These are phyloP conservation scores for Dreissena polymorpha DNA, from an alignment of 1,140 invertebrate genomes.

Conservation along the genomic window DNA sequence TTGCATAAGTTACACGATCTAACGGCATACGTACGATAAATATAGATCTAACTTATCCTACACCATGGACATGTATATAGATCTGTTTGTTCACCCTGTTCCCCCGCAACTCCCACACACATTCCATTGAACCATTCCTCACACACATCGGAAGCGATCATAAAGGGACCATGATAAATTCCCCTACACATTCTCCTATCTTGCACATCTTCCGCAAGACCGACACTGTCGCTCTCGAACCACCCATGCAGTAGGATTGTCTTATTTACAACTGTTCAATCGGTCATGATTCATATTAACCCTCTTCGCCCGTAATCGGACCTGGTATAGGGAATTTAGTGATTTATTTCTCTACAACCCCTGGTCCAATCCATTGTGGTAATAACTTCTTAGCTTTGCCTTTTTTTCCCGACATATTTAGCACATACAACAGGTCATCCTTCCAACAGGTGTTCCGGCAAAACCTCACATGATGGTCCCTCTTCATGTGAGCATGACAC, in stretches of 20 bases:
- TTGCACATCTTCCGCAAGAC: neutral
- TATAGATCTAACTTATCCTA: no score
- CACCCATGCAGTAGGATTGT: neutral
- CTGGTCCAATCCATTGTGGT: slow-evolving; percentile 36
- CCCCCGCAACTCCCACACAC: slow-evolving; percentile 14
- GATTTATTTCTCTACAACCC: neutral
- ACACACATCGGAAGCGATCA: slow-evolving; percentile 18
- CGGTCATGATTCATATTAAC: slow-evolving; percentile 18
- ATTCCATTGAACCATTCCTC: slow-evolving; percentile 31
- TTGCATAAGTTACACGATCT: no score
- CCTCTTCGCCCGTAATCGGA: neutral
- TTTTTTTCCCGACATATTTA: no score
- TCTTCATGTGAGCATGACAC: neutral
- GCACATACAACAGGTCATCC: slow-evolving; percentile 25
- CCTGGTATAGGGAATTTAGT: slow-evolving; percentile 13
- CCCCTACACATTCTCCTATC: neutral
- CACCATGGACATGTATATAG: slow-evolving; percentile 6
- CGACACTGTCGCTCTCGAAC: neutral
- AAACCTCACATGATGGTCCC: slow-evolving; percentile 18
- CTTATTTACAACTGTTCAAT: slow-evolving; percentile 15
- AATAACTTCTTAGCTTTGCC: slow-evolving; percentile 27
- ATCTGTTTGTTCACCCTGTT: neutral
- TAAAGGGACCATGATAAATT: slow-evolving; percentile 10
- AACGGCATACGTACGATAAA: no score
- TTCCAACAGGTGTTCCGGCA: slow-evolving; percentile 11